phyloP scores from a whole-genome alignment of 2,113 vertebrate species.

The Myodes glareolus region DNA sequence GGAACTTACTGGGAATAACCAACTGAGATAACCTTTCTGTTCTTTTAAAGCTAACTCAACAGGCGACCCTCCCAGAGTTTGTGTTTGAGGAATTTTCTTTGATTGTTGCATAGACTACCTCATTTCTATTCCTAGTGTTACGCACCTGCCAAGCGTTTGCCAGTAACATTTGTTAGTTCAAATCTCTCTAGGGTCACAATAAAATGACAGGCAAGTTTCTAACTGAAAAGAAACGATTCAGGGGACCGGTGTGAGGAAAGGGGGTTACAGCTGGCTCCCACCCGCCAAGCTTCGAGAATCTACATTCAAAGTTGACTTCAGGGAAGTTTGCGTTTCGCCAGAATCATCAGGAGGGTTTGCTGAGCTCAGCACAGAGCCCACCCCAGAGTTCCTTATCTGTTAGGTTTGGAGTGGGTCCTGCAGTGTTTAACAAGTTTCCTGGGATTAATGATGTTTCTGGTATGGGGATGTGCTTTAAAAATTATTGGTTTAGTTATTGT shows the following conservation, averaged over 20 bases:
- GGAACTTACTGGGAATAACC: not conserved
- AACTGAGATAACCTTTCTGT: not conserved
- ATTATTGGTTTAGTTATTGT: not conserved
- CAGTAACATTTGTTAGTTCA: constrained; percentile 42
- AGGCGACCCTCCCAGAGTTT: not conserved
- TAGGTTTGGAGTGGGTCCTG: not conserved
- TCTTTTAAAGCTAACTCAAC: not conserved
- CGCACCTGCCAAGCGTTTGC: not conserved
- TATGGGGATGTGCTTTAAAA: not conserved
- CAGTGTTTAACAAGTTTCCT: constrained; percentile 8
- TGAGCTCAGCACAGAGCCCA: not conserved
- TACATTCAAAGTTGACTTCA: not conserved
- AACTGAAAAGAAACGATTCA: not conserved
- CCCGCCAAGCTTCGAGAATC: not conserved
- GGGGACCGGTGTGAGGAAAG: constrained; percentile 25
- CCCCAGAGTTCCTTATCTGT: not conserved
- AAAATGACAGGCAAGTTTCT: not conserved
- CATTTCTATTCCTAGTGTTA: not conserved
- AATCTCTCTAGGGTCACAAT: constrained; percentile 2
- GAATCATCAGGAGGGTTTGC: not conserved
- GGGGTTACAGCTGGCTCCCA: not conserved
- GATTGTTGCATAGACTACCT: not conserved
- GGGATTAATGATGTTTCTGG: not conserved
- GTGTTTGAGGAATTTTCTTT: constrained; percentile 28
- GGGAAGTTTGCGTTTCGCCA: not conserved